Conservation (phyloP, 2,797 vertebrate genomes). For the Microtus obscurus region DNA sequence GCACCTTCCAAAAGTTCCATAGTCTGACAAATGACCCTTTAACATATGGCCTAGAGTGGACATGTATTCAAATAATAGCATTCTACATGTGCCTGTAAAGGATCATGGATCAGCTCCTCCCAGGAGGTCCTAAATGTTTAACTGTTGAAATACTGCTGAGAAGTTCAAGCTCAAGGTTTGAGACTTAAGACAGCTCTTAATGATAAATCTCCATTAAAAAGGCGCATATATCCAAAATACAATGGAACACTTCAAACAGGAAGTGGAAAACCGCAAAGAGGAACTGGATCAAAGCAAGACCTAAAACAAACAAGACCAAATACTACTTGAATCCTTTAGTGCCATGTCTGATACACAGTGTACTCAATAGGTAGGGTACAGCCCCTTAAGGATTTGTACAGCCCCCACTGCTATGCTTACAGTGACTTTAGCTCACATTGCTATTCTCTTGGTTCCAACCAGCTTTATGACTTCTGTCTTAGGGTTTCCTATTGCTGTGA, state of each 20-base stretch:
- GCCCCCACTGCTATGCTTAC: too few species aligned
- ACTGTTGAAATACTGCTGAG: neutral
- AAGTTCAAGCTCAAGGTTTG: neutral
- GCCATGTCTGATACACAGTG: neutral
- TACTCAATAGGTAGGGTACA: neutral
- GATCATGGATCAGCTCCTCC: too few species aligned
- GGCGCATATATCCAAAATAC: neutral
- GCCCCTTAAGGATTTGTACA: neutral
- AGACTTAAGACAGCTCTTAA: neutral
- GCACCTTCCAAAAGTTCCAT: neutral
- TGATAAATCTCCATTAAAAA: neutral
- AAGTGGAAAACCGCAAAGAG: neutral
- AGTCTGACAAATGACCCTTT: neutral
- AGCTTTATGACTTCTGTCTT: neutral
- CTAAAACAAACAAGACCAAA: neutral
- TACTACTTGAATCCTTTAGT: neutral
- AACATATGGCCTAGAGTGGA: neutral
- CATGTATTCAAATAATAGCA: neutral
- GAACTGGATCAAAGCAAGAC: neutral
- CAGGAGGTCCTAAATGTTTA: neutral
- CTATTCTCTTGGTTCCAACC: neutral
- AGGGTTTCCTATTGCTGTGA: neutral
- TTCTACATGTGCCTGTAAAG: neutral
- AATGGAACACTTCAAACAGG: neutral
- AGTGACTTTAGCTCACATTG: neutral